phyloP scores from a whole-genome alignment of 2,888 invertebrate species.

The Schrankia costaestrigalis region DNA sequence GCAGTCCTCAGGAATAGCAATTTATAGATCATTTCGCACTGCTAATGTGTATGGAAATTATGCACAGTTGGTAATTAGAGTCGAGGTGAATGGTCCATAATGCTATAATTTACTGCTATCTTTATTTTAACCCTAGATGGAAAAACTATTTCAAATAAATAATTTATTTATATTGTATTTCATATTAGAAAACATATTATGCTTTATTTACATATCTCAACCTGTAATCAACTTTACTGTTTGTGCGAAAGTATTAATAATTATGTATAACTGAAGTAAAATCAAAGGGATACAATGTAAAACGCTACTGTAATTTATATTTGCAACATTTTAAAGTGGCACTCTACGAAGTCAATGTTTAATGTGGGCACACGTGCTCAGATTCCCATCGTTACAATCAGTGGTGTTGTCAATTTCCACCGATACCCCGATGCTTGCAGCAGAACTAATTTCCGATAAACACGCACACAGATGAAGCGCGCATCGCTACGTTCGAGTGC shows the following conservation, averaged over 20 bases:
- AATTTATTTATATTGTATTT: constrained; percentile 4
- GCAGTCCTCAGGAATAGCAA: constrained; percentile 60
- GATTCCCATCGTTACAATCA: constrained; percentile 67
- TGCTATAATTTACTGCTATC: constrained; percentile 58
- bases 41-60: constrained; percentile 75
- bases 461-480: constrained; percentile 52
- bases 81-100: constrained; percentile 64
- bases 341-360: constrained; percentile 58
- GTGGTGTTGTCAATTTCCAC: constrained; percentile 67
- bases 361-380: constrained; percentile 63
- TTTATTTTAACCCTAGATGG: constrained; percentile 42
- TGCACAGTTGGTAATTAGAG: constrained; percentile 69
- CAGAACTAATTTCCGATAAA: constrained; percentile 76
- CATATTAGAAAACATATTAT: constrained; percentile 5
- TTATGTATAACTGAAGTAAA: constrained; percentile 37
- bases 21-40: constrained; percentile 70
- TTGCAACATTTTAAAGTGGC: constrained; percentile 49
- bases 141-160: constrained; percentile 19
- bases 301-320: constrained; percentile 53
- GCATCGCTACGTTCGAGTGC: constrained; percentile 55
- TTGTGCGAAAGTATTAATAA: constrained; percentile 41
- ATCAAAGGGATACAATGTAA: constrained; percentile 45
- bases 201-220: constrained; percentile 11
- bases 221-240: constrained; percentile 18
- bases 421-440: constrained; percentile 61